Conservation (phyloP, 2,113 vertebrate species). For the Morone chrysops region DNA sequence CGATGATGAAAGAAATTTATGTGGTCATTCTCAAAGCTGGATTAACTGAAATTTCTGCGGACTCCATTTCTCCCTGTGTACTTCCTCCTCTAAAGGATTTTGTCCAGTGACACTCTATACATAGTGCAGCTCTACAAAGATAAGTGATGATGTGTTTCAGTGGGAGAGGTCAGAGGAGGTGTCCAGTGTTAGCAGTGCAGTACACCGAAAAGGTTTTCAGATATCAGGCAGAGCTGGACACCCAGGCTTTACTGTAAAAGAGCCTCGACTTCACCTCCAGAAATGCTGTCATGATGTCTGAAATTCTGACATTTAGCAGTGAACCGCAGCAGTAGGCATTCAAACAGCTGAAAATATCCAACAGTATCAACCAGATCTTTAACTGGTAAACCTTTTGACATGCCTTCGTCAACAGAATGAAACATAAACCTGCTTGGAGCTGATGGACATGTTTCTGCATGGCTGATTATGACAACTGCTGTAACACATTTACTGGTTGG, state of each 20-base stretch:
- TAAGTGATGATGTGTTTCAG: constrained; percentile 32
- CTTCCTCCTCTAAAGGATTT: neutral
- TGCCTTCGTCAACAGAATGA: neutral
- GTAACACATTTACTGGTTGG: neutral
- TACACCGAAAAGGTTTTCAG: constrained; percentile 33
- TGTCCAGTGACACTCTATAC: constrained; percentile 1
- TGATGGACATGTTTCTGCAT: neutral
- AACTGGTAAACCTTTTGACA: neutral
- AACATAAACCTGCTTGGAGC: neutral
- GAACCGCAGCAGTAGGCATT: neutral
- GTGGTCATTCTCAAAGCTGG: neutral
- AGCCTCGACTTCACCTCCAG: constrained; percentile 1
- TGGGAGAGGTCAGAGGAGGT: constrained; percentile 44
- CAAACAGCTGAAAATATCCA: neutral
- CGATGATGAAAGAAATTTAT: neutral
- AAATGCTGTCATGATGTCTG: constrained; percentile 10
- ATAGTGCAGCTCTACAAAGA: constrained; percentile 28
- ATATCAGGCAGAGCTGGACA: constrained; percentile 23
- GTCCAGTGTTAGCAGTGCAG: constrained; percentile 31
- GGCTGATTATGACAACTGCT: neutral
- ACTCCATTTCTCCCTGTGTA: neutral
- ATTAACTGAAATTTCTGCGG: constrained; percentile 6
- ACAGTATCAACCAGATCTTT: constrained; percentile 6
- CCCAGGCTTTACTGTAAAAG: constrained; percentile 2
- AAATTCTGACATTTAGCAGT: constrained; percentile 12